Conservation (phyloP, 2,888 invertebrate species). For the Ceriagrion tenellum region DNA sequence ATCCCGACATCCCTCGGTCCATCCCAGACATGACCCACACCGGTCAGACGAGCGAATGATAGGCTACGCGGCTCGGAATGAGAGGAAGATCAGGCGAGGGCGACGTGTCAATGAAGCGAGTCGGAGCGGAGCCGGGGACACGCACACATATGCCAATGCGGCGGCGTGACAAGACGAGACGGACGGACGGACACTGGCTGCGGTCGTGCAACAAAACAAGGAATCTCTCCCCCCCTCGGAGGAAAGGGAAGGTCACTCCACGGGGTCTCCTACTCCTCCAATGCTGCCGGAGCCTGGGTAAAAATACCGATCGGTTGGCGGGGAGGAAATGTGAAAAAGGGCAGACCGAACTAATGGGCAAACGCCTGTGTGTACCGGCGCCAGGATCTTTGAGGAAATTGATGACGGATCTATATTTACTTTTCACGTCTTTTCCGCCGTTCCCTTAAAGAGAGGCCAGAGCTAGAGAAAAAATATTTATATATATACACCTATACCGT, state of each 20-base stretch:
- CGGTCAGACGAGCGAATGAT: background rate
- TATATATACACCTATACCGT: background rate
- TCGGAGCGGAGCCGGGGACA: background rate
- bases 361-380: constrained; percentile 23
- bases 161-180: background rate
- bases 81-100: background rate
- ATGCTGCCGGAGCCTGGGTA: constrained; percentile 24
- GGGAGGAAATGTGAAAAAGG: constrained; percentile 28
- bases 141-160: background rate
- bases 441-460: background rate
- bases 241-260: background rate
- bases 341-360: constrained; percentile 30
- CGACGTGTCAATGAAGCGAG: background rate
- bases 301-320: constrained; percentile 5
- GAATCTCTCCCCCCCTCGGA: background rate
- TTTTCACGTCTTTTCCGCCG: constrained; percentile 33
- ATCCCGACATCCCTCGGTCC: too few species aligned
- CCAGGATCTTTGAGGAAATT: constrained; percentile 42
- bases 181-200: background rate
- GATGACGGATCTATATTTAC: constrained; percentile 48
- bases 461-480: background rate
- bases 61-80: background rate
- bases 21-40: background rate
- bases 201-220: background rate
- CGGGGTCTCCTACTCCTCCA: background rate